A percentile compares a stretch with the other conserved stretches of the same genome.
Evolutionary conservation across 2,113 vertebrate genomes (phyloP).

Genomic region (Acanthisitta chloris): DNA sequence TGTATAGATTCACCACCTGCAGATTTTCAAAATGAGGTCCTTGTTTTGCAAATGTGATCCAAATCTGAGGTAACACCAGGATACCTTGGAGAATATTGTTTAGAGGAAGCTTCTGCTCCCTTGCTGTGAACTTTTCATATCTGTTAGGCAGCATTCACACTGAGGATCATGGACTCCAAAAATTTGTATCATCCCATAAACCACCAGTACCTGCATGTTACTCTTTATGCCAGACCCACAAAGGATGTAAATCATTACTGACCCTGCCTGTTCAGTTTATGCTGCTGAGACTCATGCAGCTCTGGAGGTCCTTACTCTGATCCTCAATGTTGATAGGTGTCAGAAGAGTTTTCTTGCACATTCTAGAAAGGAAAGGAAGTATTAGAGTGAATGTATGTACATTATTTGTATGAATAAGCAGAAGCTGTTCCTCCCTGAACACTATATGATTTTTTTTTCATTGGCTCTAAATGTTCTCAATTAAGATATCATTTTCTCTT

Average conservation of each 20-base stretch:
- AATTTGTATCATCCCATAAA: neutral
- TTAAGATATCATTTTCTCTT: neutral
- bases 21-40: neutral
- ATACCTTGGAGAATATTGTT: neutral
- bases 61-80: neutral
- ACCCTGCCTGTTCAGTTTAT: neutral
- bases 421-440: neutral
- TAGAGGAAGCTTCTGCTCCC: neutral
- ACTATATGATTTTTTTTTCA: neutral
- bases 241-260: neutral
- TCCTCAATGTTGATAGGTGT: neutral
- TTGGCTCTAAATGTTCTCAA: neutral
- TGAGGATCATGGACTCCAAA: neutral
- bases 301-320: neutral
- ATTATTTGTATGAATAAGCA: neutral
- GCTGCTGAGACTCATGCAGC: neutral
- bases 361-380: neutral
- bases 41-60: neutral
- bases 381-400: neutral
- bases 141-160: neutral
- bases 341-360: neutral
- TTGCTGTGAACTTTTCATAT: neutral
- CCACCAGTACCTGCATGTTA: neutral
- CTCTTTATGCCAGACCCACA: neutral
- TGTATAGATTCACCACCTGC: neutral